Evolutionary conservation across 2,113 vertebrate genomes (phyloP).

Genomic region (Fulmarus glacialis): DNA sequence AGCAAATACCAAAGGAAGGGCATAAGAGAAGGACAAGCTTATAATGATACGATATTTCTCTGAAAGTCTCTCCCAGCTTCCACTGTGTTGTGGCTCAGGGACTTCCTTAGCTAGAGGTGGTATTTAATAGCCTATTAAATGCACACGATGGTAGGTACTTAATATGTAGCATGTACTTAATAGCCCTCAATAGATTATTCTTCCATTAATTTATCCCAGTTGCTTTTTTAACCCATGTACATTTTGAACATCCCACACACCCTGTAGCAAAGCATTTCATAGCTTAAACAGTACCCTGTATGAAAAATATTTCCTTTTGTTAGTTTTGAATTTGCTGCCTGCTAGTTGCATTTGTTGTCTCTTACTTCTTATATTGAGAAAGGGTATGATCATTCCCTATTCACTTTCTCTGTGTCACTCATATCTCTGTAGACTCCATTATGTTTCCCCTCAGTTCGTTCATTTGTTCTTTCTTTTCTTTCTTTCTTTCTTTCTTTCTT

Average conservation of each 20-base stretch:
- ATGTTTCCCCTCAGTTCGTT: background rate
- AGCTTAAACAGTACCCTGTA: background rate
- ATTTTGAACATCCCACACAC: background rate
- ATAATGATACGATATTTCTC: background rate
- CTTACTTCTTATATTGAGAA: background rate
- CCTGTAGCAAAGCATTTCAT: background rate
- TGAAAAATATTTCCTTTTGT: background rate
- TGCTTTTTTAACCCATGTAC: background rate
- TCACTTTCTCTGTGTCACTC: background rate
- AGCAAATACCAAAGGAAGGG: background rate
- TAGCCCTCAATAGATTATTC: background rate
- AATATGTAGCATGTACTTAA: background rate
- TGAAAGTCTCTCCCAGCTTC: background rate
- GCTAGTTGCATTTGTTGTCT: background rate
- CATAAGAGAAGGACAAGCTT: background rate
- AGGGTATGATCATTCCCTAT: background rate
- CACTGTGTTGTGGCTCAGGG: background rate
- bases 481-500: too few relatives aligned
- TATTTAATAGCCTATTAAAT: conserved; percentile 11
- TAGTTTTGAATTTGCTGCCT: background rate
- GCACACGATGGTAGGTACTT: background rate
- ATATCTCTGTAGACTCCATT: background rate
- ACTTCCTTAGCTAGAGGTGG: background rate
- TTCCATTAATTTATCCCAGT: background rate
- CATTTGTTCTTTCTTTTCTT: too few relatives aligned